Evolutionary conservation across 2,888 invertebrate species (phyloP).

Genomic region (Drosophila fulvimacula): DNA sequence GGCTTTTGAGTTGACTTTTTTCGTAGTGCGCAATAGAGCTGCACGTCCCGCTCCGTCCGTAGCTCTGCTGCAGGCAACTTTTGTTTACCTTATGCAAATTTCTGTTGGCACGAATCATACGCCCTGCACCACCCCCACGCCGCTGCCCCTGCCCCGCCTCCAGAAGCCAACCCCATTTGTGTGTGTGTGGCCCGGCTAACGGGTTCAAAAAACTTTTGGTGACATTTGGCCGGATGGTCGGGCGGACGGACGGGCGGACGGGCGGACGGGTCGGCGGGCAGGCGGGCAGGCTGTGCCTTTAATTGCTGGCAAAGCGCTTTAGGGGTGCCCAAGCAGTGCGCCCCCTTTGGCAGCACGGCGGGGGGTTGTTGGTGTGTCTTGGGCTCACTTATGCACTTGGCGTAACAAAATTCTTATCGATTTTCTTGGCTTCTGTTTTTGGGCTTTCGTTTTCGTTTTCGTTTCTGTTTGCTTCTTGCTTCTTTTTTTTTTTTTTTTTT

Average conservation of each 20-base stretch:
- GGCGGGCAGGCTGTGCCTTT: constrained; percentile 37
- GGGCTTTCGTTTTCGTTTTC: constrained; percentile 27
- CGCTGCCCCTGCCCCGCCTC: neutral
- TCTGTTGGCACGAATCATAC: constrained; percentile 22
- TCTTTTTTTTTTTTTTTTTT: no score
- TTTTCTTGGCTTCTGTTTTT: constrained; percentile 48
- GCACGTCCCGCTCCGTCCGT: neutral
- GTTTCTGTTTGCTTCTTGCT: constrained; percentile 29
- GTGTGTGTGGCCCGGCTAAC: constrained; percentile 17
- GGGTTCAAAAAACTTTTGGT: constrained; percentile 77
- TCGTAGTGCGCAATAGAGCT: constrained; percentile 1
- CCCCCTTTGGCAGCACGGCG: neutral
- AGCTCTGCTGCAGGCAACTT: constrained; percentile 4
- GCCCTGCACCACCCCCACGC: constrained; percentile 9
- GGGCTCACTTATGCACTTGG: constrained; percentile 58
- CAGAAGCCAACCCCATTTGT: constrained; percentile 8
- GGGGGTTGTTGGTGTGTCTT: constrained; percentile 10
- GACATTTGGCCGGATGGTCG: constrained; percentile 73
- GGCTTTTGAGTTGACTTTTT: constrained; percentile 9
- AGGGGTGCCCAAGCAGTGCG: constrained; percentile 18
- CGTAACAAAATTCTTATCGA: constrained; percentile 64
- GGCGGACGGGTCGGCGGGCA: constrained; percentile 52
- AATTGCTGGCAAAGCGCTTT: constrained; percentile 51
- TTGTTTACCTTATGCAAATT: constrained; percentile 71
- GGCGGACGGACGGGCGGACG: constrained; percentile 42